A percentile compares a stretch with the other conserved stretches of the same genome.
phyloP scores from a whole-genome alignment of 2,113 vertebrate species.

The Pongo pygmaeus region DNA sequence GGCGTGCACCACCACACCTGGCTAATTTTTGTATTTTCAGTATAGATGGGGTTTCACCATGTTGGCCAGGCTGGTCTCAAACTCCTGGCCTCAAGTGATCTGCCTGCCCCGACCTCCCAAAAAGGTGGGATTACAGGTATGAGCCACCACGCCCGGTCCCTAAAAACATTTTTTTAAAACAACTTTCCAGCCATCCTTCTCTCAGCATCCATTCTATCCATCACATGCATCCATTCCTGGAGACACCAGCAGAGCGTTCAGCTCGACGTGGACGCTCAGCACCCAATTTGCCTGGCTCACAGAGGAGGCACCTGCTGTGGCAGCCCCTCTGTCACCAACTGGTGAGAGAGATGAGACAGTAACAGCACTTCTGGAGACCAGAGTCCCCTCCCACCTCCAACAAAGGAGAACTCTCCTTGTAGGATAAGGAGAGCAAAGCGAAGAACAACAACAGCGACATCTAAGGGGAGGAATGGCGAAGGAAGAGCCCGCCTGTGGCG shows the following conservation, averaged over 20 bases:
- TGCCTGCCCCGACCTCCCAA: no score
- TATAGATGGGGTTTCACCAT: no score
- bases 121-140: no score
- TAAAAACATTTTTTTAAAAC: neutral
- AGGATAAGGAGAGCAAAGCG: neutral
- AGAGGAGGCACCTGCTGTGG: neutral
- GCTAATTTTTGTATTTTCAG: no score
- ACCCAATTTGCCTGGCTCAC: rapidly evolving
- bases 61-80: no score
- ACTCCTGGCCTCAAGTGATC: no score
- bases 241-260: neutral
- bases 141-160: no score
- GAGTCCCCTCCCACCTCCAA: neutral
- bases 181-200: neutral
- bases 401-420: neutral
- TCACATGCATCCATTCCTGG: neutral
- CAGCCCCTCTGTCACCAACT: neutral
- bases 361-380: neutral
- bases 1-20: no score
- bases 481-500: neutral
- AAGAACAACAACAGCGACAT: no score
- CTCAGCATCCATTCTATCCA: neutral
- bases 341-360: neutral
- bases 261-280: rapidly evolving
- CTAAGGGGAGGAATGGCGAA: neutral